Conservation (phyloP, 2,113 vertebrate genomes). For the Sinocyclocheilus anshuiensis region DNA sequence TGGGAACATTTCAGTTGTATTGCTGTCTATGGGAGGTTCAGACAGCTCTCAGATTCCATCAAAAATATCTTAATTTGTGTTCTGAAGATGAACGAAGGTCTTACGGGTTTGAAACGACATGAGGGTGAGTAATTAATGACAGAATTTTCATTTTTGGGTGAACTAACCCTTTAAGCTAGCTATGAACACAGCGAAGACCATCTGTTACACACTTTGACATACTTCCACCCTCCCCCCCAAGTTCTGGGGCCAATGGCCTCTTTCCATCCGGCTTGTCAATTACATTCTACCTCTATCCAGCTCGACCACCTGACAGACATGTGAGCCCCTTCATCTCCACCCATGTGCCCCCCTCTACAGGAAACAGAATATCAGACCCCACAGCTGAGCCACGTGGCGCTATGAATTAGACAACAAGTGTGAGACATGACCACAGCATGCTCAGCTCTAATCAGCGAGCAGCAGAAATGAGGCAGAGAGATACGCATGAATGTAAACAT, state of each 20-base stretch:
- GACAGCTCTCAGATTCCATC: no score
- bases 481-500: neutral
- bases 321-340: neutral
- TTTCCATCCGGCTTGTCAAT: neutral
- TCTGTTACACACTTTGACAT: conserved; percentile 7
- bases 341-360: neutral
- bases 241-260: neutral
- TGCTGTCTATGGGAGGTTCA: no score
- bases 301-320: neutral
- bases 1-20: no score
- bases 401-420: conserved; percentile 15
- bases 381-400: conserved; percentile 6
- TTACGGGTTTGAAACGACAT: no score
- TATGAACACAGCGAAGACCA: neutral
- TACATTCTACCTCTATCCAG: neutral
- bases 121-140: no score
- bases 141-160: no score
- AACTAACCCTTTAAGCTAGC: neutral
- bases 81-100: no score
- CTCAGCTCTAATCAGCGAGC: neutral
- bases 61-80: no score
- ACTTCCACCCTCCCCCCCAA: neutral
- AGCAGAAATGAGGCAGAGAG: neutral
- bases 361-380: conserved; percentile 9
- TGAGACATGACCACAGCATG: neutral